A percentile compares a stretch with the other conserved stretches of the same genome.
phyloP scores from a whole-genome alignment of 2,113 vertebrate genomes.

The Cricetomys ansorgei region DNA sequence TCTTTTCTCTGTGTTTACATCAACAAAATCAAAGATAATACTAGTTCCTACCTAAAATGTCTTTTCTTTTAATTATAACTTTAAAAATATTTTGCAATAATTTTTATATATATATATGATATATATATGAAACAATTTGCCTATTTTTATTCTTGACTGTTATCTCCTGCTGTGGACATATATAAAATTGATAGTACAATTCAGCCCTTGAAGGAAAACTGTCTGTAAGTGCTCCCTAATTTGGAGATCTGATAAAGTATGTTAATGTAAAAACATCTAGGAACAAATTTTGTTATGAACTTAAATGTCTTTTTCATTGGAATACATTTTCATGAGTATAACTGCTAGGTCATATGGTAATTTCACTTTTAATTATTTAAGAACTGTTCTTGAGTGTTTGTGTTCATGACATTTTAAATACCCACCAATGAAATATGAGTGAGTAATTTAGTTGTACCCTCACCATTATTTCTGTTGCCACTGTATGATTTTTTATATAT shows the following conservation, averaged over 20 bases:
- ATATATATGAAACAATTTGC: background rate
- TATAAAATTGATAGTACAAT: background rate
- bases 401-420: background rate
- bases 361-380: background rate
- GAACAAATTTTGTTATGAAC: background rate
- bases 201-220: background rate
- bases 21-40: background rate
- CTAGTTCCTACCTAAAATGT: background rate
- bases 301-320: background rate
- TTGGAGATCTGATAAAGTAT: background rate
- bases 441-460: background rate
- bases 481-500: background rate
- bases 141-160: background rate
- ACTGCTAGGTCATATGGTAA: background rate
- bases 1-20: background rate
- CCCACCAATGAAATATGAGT: background rate
- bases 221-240: background rate
- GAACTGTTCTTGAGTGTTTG: background rate
- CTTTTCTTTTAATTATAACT: background rate
- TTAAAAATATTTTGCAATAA: background rate
- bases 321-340: background rate
- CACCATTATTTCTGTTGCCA: background rate
- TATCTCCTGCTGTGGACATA: background rate
- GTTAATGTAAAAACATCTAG: background rate
- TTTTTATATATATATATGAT: background rate